Conservation (phyloP, 2,797 vertebrate species). For the Amphiprion clarkii region DNA sequence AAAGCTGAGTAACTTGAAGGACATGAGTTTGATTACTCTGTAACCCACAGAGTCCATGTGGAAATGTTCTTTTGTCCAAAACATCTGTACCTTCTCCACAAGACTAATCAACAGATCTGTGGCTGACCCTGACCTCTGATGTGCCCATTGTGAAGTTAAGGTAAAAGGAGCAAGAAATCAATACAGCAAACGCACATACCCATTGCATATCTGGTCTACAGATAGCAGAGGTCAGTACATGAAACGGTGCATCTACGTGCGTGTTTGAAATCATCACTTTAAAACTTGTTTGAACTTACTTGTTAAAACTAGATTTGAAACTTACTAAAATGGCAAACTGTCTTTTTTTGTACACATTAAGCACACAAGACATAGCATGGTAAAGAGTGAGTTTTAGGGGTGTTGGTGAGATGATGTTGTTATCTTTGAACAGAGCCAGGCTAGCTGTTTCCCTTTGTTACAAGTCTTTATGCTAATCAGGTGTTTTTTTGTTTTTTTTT, state of each 20-base stretch:
- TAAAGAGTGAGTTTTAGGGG: neutral
- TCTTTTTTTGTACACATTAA: neutral
- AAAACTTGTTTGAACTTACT: no score
- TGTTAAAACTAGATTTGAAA: neutral
- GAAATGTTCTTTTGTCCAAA: conserved; percentile 6
- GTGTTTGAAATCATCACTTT: neutral
- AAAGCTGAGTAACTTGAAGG: neutral
- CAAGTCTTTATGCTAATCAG: neutral
- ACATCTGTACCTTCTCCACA: neutral
- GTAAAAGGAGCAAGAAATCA: conserved; percentile 17
- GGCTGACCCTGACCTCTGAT: conserved; percentile 17
- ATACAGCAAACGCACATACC: conserved; percentile 9
- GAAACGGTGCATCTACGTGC: neutral
- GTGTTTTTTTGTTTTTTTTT: no score
- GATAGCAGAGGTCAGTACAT: neutral
- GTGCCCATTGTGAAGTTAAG: neutral
- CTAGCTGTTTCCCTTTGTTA: neutral
- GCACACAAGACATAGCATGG: neutral
- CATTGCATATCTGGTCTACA: neutral
- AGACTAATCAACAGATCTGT: neutral
- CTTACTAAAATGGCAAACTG: neutral
- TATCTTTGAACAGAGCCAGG: neutral
- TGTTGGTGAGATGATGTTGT: no score
- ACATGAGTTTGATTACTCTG: neutral
- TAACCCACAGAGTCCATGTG: neutral